A percentile compares a stretch with the other conserved stretches of the same genome.
Conservation (phyloP, 2,113 vertebrate species). For the Paralichthys olivaceus region DNA sequence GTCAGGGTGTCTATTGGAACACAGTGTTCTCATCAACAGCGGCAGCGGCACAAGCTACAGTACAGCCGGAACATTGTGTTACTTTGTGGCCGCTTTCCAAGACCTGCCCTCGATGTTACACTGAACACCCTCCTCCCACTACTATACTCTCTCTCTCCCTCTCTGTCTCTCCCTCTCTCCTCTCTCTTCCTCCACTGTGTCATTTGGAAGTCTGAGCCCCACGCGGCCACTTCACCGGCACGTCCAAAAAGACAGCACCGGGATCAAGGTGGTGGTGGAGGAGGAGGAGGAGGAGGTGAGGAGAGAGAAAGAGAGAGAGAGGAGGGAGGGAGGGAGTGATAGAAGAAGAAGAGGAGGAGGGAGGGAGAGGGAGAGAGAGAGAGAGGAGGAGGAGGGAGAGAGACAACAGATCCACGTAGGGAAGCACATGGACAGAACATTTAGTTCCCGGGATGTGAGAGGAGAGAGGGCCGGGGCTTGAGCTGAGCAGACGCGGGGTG, state of each 20-base stretch:
- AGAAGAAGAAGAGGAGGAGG: not conserved
- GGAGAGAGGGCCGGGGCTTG: conserved; percentile 53
- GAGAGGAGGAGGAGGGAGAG: not conserved
- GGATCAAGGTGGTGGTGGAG: not conserved
- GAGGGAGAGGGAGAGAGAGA: not conserved
- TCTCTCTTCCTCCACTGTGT: conserved; percentile 22
- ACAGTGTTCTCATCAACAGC: conserved; percentile 87
- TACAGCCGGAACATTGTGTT: conserved; percentile 90
- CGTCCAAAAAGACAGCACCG: conserved; percentile 8
- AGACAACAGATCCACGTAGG: conserved; percentile 23
- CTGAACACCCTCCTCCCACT: conserved; percentile 68
- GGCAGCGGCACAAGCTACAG: conserved; percentile 83
- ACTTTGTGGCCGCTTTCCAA: conserved; percentile 87
- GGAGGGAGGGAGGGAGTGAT: not conserved
- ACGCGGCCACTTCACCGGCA: conserved; percentile 58
- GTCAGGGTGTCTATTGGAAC: conserved; percentile 87
- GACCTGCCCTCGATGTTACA: conserved; percentile 84
- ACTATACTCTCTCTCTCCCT: not conserved
- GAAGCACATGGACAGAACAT: conserved; percentile 76
- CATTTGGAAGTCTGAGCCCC: conserved; percentile 60
- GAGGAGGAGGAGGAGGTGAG: not conserved
- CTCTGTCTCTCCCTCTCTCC: not conserved
- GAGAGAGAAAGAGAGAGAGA: not conserved
- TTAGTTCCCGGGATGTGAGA: conserved; percentile 75
- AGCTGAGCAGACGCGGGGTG: conserved; percentile 42